phyloP scores from a whole-genome alignment of 2,888 invertebrate genomes.

The Harpalus rufipes region DNA sequence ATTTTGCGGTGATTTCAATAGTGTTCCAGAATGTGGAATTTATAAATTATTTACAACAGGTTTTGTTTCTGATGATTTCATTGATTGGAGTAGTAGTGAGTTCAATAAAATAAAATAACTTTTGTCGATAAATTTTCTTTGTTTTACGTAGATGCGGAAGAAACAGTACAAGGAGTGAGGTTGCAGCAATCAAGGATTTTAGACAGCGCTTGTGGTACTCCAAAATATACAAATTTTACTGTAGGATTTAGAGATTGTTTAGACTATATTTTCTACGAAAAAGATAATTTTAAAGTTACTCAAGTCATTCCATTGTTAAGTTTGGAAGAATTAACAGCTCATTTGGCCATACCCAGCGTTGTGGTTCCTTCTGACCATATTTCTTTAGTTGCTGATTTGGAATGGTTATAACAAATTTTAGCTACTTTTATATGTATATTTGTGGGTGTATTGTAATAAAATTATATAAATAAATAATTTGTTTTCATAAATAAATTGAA shows the following conservation, averaged over 20 bases:
- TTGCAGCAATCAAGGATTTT: slow-evolving; percentile 84
- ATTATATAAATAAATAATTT: slow-evolving; percentile 19
- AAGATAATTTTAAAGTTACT: slow-evolving; percentile 80
- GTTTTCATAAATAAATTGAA: too few species aligned
- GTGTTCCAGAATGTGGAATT: slow-evolving; percentile 89
- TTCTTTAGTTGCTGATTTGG: slow-evolving; percentile 90
- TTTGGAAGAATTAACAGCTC: slow-evolving; percentile 85
- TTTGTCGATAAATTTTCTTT: neutral
- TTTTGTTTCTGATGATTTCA: slow-evolving; percentile 80
- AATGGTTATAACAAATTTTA: slow-evolving; percentile 75
- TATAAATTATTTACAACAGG: slow-evolving; percentile 88
- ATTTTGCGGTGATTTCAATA: slow-evolving; percentile 96
- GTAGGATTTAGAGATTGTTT: slow-evolving; percentile 90
- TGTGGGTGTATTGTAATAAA: neutral
- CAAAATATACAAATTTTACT: slow-evolving; percentile 92
- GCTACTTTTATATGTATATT: slow-evolving; percentile 7
- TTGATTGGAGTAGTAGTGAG: slow-evolving; percentile 91
- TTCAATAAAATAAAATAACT: slow-evolving; percentile 68
- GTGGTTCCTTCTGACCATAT: slow-evolving; percentile 97
- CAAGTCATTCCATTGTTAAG: slow-evolving; percentile 90
- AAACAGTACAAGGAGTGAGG: slow-evolving; percentile 82
- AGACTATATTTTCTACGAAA: slow-evolving; percentile 94
- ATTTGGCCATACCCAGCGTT: slow-evolving; percentile 91
- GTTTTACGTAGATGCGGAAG: slow-evolving; percentile 79
- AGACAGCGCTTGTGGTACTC: slow-evolving; percentile 91